Evolutionary conservation across 2,888 invertebrate species (phyloP).

Genomic region (Calameuta filiformis): DNA sequence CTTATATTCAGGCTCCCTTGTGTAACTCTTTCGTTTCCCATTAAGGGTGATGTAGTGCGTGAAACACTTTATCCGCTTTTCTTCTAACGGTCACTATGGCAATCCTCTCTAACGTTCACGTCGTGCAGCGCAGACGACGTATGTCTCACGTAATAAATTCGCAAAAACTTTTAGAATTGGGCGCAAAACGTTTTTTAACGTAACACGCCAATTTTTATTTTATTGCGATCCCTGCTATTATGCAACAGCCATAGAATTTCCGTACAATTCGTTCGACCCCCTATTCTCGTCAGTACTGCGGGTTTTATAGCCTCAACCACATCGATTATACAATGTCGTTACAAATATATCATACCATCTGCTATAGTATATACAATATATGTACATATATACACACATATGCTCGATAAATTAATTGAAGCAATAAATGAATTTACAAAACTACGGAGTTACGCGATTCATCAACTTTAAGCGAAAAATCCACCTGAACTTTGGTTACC

Average conservation of each 20-base stretch:
- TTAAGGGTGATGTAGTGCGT: conserved; percentile 43
- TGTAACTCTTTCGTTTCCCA: conserved; percentile 37
- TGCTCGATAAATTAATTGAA: not conserved
- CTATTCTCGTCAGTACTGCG: not conserved
- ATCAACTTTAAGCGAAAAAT: not conserved
- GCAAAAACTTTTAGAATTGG: not conserved
- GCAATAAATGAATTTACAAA: not conserved
- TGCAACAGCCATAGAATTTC: not conserved
- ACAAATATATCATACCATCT: not conserved
- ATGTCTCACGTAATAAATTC: not conserved
- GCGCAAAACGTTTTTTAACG: not conserved
- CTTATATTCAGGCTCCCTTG: conserved; percentile 12
- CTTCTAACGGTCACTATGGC: not conserved
- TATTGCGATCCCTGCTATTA: not conserved
- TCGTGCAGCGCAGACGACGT: not conserved
- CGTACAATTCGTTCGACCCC: not conserved
- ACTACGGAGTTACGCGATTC: not conserved
- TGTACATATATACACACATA: not conserved
- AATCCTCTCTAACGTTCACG: not conserved
- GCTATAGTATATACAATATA: not conserved
- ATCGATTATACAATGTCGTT: not conserved
- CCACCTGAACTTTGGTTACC: not conserved
- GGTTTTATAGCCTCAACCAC: not conserved
- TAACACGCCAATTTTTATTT: not conserved
- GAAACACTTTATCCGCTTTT: conserved; percentile 35